Conservation (phyloP, 92 coral and sea anemone species). For the Umimayanthus chanpuru region DNA sequence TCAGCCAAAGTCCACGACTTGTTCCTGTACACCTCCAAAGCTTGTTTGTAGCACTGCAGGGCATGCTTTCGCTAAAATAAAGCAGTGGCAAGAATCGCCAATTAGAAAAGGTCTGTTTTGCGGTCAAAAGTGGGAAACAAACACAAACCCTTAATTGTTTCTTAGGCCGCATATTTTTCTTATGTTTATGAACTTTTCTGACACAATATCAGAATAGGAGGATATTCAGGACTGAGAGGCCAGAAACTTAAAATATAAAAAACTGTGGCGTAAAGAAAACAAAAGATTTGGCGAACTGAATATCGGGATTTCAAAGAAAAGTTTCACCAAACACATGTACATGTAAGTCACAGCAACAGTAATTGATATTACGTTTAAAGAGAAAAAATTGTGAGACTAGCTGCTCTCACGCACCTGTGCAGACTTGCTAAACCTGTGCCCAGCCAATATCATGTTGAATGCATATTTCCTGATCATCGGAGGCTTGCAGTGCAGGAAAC, state of each 20-base stretch:
- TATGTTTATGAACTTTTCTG: not conserved
- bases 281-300: too few relatives aligned
- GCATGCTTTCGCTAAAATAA: slow-evolving; percentile 89
- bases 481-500: slow-evolving; percentile 87
- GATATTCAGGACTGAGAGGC: too few relatives aligned
- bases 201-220: too few relatives aligned
- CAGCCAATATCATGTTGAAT: slow-evolving; percentile 95
- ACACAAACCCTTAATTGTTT: too few relatives aligned
- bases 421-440: slow-evolving; percentile 95
- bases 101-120: not conserved
- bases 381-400: not conserved
- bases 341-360: too few relatives aligned
- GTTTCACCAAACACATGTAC: too few relatives aligned
- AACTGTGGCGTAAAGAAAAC: too few relatives aligned
- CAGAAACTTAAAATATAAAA: too few relatives aligned
- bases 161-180: not conserved
- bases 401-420: slow-evolving; percentile 72
- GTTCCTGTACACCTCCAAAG: slow-evolving; percentile 73
- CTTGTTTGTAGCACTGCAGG: slow-evolving; percentile 89
- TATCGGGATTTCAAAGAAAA: too few relatives aligned
- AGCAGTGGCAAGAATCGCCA: not conserved
- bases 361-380: too few relatives aligned
- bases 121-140: too few relatives aligned
- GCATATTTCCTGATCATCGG: slow-evolving; percentile 96
- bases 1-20: slow-evolving; percentile 96